phyloP scores from a whole-genome alignment of 2,888 invertebrate genomes.

The Drosophila suboccidentalis region DNA sequence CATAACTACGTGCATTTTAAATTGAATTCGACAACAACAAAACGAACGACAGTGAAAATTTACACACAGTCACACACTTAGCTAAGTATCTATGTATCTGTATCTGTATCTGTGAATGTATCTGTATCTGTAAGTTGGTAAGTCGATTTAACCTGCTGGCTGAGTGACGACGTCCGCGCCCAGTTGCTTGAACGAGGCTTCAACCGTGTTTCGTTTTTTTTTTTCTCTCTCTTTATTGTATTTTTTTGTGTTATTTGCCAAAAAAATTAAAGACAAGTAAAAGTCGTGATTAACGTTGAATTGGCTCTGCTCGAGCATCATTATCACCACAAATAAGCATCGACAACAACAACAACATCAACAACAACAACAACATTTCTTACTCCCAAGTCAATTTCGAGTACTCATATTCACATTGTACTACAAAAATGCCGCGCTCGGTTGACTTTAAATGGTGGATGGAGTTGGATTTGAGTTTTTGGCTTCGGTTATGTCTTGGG shows the following conservation, averaged over 20 bases:
- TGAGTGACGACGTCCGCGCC: slow-evolving; percentile 68
- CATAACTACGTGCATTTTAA: slow-evolving; percentile 81
- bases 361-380: slow-evolving; percentile 27
- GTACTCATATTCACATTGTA: slow-evolving; percentile 53
- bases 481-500: slow-evolving; percentile 17
- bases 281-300: slow-evolving; percentile 81
- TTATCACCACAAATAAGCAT: slow-evolving; percentile 67
- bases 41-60: slow-evolving; percentile 68
- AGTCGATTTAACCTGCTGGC: slow-evolving; percentile 63
- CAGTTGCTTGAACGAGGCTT: slow-evolving; percentile 58
- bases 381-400: slow-evolving; percentile 50
- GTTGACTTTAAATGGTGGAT: slow-evolving; percentile 80
- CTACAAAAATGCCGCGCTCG: slow-evolving; percentile 77
- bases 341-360: slow-evolving; percentile 25
- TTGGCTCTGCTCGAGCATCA: slow-evolving; percentile 73
- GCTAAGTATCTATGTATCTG: slow-evolving; percentile 22
- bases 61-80: slow-evolving; percentile 58
- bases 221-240: slow-evolving; percentile 23
- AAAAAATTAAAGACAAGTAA: slow-evolving; percentile 83
- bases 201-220: slow-evolving; percentile 33
- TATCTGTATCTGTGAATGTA: slow-evolving; percentile 24
- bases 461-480: slow-evolving; percentile 30
- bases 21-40: slow-evolving; percentile 77
- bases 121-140: slow-evolving; percentile 54
- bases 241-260: slow-evolving; percentile 75